Conservation (phyloP, 2,113 vertebrate species). For the Elephas maximus region DNA sequence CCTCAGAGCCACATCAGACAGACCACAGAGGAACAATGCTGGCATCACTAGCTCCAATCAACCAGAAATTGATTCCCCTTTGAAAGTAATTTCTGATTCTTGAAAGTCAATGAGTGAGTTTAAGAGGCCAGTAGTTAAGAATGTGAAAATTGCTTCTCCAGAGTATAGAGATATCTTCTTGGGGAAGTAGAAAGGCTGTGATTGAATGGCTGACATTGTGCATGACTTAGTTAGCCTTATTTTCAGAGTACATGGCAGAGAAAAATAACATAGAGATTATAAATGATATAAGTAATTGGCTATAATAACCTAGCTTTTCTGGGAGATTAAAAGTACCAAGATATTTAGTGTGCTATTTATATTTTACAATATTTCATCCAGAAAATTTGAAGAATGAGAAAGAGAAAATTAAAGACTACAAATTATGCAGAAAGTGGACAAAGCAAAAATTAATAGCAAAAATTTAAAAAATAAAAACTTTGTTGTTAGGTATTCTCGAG, state of each 20-base stretch:
- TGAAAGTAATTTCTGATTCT: conserved; percentile 1
- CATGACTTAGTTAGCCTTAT: neutral
- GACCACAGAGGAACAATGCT: neutral
- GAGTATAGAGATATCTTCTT: rapidly evolving
- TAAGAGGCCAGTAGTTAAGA: neutral
- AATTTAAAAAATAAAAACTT: too few relatives aligned
- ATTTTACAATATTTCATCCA: neutral
- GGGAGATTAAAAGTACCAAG: neutral
- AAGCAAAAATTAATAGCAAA: conserved; percentile 1
- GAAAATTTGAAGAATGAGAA: neutral
- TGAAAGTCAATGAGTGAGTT: neutral
- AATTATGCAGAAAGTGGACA: neutral
- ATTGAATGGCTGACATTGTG: neutral
- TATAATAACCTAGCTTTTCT: neutral
- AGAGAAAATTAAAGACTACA: conserved; percentile 36
- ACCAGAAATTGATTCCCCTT: neutral
- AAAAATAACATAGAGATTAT: neutral
- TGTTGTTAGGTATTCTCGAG: too few relatives aligned
- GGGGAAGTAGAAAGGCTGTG: too few relatives aligned
- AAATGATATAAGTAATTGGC: neutral
- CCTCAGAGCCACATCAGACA: too few relatives aligned
- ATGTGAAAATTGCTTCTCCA: neutral
- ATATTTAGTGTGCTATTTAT: neutral
- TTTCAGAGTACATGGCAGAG: neutral
- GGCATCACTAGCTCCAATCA: too few relatives aligned